Evolutionary conservation across 2,797 vertebrate genomes (phyloP).

Genomic region (Siniperca obscura): DNA sequence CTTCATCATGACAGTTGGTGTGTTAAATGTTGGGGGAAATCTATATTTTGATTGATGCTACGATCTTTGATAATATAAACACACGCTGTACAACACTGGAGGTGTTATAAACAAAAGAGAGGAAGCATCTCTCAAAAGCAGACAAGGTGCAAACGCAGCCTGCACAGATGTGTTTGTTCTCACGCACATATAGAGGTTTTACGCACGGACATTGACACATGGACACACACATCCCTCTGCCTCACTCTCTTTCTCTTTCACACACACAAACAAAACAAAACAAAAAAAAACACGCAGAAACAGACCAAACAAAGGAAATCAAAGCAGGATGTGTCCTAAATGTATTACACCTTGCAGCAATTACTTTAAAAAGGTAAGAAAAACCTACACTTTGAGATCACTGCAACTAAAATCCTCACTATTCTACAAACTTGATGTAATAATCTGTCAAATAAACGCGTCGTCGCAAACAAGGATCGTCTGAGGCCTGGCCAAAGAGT

Average conservation of each 20-base stretch:
- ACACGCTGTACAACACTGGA: conserved; percentile 46
- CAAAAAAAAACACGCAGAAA: background rate
- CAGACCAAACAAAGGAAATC: conserved; percentile 58
- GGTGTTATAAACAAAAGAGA: conserved; percentile 65
- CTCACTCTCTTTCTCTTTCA: background rate
- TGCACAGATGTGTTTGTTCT: conserved; percentile 32
- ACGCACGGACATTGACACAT: conserved; percentile 36
- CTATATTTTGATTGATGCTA: conserved; percentile 81
- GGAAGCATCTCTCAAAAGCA: conserved; percentile 30
- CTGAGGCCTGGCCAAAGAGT: conserved; percentile 74
- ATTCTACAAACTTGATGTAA: conserved; percentile 49
- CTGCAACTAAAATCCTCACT: conserved; percentile 30
- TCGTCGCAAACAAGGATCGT: conserved; percentile 75
- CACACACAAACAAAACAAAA: background rate
- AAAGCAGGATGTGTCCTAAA: conserved; percentile 39
- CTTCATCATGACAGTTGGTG: conserved; percentile 81
- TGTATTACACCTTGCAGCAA: conserved; percentile 39
- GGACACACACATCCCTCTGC: background rate
- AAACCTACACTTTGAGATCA: conserved; percentile 3
- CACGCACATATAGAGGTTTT: conserved; percentile 51
- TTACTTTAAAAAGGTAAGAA: conserved; percentile 23
- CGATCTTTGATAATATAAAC: conserved; percentile 71
- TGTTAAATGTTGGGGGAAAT: conserved; percentile 79
- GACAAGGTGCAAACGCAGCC: conserved; percentile 19
- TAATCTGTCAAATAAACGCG: conserved; percentile 66